Percentiles rank a stretch among this genome's conserved stretches.
Evolutionary conservation across 2,797 vertebrate species (phyloP).

Genomic region (Xenentodon cancila): DNA sequence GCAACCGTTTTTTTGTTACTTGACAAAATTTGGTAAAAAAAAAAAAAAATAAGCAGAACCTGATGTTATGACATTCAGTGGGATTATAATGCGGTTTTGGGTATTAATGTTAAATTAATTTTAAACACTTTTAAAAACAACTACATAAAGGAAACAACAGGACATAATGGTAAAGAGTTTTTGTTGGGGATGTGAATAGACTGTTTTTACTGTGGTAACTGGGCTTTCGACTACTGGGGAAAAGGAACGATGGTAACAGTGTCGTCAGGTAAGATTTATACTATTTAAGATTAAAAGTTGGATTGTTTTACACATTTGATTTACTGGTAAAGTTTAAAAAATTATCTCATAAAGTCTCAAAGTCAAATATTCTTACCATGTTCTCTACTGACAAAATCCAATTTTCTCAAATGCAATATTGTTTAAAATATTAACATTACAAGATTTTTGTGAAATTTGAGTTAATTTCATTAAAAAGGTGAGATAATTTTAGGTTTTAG

Average conservation of each 20-base stretch:
- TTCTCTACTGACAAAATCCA: background rate
- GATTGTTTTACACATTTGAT: background rate
- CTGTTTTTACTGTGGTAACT: conserved; percentile 49
- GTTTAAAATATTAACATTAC: background rate
- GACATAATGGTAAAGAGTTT: conserved; percentile 23
- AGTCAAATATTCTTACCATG: background rate
- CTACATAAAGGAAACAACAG: background rate
- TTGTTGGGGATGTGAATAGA: conserved; percentile 23
- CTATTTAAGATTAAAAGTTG: background rate
- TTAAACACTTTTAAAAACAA: background rate
- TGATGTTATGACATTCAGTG: no score
- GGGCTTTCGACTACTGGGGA: conserved; percentile 54
- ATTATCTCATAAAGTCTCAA: background rate
- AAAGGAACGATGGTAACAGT: conserved; percentile 48
- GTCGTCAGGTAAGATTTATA: conserved; percentile 55
- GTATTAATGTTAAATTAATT: no score
- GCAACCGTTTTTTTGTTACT: background rate
- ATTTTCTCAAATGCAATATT: background rate
- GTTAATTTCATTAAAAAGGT: background rate
- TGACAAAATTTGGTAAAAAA: background rate
- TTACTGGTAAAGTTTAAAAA: background rate
- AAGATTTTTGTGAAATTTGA: background rate
- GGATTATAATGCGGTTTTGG: no score
- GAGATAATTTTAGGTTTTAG: background rate
- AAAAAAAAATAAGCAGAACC: no score